These are phyloP conservation scores for Zingel zingel DNA, from an alignment of 2,113 vertebrate genomes.

Conservation along the genomic window DNA sequence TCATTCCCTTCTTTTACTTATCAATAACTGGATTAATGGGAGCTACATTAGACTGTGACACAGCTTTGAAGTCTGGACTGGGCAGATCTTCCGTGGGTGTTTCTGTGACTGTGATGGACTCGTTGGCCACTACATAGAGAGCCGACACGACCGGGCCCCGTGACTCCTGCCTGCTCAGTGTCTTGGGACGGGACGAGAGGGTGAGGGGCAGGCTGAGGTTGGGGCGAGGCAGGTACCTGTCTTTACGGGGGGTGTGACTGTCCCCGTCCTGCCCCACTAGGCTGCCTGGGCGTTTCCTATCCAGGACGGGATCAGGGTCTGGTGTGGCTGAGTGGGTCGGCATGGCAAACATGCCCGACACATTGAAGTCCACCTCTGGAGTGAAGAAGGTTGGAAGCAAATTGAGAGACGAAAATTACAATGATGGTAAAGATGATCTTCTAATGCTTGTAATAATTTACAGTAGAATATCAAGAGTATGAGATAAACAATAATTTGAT, in stretches of 20 bases:
- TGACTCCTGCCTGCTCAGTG: slow-evolving; percentile 80
- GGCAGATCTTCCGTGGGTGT: slow-evolving; percentile 79
- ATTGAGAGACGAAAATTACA: neutral
- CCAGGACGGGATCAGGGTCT: slow-evolving; percentile 86
- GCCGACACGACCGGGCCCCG: slow-evolving; percentile 78
- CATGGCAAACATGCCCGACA: slow-evolving; percentile 93
- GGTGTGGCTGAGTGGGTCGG: slow-evolving; percentile 84
- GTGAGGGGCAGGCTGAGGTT: slow-evolving; percentile 78
- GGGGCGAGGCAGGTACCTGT: slow-evolving; percentile 90
- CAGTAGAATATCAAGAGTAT: neutral
- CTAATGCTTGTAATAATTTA: neutral
- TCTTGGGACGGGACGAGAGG: slow-evolving; percentile 74
- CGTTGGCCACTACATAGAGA: slow-evolving; percentile 84
- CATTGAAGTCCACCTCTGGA: slow-evolving; percentile 96
- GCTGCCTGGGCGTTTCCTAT: slow-evolving; percentile 92
- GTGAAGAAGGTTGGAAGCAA: neutral
- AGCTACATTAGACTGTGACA: slow-evolving; percentile 55
- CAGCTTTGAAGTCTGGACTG: slow-evolving; percentile 73
- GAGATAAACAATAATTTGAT: neutral
- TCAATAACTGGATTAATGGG: slow-evolving; percentile 23
- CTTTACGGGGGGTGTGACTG: slow-evolving; percentile 91
- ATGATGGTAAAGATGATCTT: neutral
- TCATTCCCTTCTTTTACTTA: slow-evolving; percentile 50
- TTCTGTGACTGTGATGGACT: slow-evolving; percentile 83
- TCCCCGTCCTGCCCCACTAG: slow-evolving; percentile 92